Evolutionary conservation across 2,888 invertebrate species (phyloP), one percentile per base, ranked within the genome.

Genomic region (Parnassius apollo): DNA sequence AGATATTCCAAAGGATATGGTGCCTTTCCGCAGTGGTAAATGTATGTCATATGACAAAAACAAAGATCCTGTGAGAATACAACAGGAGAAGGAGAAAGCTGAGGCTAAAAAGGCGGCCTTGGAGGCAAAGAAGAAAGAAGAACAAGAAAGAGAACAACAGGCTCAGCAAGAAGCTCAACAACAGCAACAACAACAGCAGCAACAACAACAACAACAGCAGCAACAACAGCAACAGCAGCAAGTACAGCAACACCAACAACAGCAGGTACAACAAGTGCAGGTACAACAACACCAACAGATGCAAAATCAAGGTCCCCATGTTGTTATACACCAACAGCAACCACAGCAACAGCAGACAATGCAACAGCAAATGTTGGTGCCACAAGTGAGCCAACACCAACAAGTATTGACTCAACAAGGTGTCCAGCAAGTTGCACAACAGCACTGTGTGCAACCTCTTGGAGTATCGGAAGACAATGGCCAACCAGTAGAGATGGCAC

Each of bases 401-500:
- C 91, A 84, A 72, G 92, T 92, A 65, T 77, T 91, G 12, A 83
- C 88, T 10, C 90, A 89, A 68, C 89, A 89, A 65, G 84, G 85
- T 44, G 85, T 85, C 42, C 86, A 88, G 66, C 91, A 91, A 71
- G 90, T 88, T n/a, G 66, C 85, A 1, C 86, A 89, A 68, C 90
- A 93, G 71, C 91, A 93, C 66, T 86, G 91, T 65, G 88, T 93
- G 64, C 91, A 92, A 65, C 82, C 91, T 2, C 82, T 92, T 22
- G 93, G 91, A 51, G 91, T 91, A 51, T 84, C 87, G 0, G 93
- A 89, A 65, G 92, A 91, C 62, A 83, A 80, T 8, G 88, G 85
- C 0, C 93, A 94, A 75, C 93, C 87, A 2, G 92, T 94, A 59
- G 93, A 94, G 71, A 93, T 94, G 83, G 91, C 93, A 10, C 94